These are phyloP conservation scores for Lasius fuliginosus DNA, from an alignment of 2,888 invertebrate genomes.

Conservation along the genomic window DNA sequence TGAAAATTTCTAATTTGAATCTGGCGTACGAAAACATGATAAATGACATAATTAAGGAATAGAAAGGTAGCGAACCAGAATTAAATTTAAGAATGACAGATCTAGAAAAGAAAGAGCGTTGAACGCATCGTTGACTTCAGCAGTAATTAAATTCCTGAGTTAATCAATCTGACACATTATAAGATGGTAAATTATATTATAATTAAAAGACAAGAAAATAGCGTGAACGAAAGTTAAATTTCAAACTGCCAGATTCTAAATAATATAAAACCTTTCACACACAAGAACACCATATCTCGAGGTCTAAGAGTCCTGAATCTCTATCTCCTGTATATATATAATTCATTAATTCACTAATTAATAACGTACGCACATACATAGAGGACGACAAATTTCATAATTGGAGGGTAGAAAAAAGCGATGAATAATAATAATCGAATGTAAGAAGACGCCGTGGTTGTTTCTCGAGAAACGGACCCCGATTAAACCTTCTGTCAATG, in stretches of 20 bases:
- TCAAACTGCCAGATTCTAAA: neutral
- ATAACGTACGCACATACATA: neutral
- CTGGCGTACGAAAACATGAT: neutral
- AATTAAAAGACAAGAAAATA: neutral
- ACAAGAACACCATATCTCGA: neutral
- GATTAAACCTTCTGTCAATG: neutral
- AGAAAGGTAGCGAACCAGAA: neutral
- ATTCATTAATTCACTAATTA: slow-evolving; percentile 17
- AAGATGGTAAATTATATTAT: neutral
- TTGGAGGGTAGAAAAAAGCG: neutral
- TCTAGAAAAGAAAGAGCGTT: slow-evolving; percentile 6
- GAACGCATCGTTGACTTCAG: slow-evolving; percentile 6
- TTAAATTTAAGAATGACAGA: neutral
- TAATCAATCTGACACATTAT: neutral
- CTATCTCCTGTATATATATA: neutral
- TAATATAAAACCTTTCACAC: neutral
- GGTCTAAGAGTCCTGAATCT: neutral
- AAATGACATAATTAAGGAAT: neutral
- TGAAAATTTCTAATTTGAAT: neutral
- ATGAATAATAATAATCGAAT: neutral
- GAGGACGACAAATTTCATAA: slow-evolving; percentile 3
- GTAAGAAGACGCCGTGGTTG: neutral
- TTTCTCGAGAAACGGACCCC: neutral
- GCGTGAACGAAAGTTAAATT: neutral
- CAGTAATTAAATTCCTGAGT: neutral